Evolutionary conservation across 2,888 invertebrate genomes (phyloP).

Genomic region (Bhutanitis thaidina): DNA sequence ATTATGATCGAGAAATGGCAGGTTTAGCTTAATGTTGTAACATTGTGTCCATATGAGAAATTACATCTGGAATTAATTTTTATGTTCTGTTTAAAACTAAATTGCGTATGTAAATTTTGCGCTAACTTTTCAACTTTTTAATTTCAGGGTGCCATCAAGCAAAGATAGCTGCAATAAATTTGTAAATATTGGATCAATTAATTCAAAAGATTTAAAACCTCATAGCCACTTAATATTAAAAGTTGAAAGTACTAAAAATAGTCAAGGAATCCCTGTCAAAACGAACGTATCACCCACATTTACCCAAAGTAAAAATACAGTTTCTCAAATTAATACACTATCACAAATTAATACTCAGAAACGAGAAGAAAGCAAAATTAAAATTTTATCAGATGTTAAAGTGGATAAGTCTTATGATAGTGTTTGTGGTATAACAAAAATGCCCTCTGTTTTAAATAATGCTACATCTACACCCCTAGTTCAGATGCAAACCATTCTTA

Average conservation of each 20-base stretch:
- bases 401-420: conserved; percentile 44
- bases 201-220: conserved; percentile 14
- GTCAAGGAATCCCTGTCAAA: conserved; percentile 2
- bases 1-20: too few relatives aligned
- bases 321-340: conserved; percentile 10
- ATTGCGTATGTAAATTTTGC: too few relatives aligned
- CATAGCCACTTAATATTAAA: conserved; percentile 8
- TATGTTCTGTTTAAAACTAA: too few relatives aligned
- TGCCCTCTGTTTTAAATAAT: conserved; percentile 36
- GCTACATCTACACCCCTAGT: conserved; percentile 52
- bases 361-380: conserved; percentile 50
- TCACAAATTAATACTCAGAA: conserved; percentile 25
- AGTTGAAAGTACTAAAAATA: conserved; percentile 4
- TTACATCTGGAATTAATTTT: too few relatives aligned
- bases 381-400: conserved; percentile 65
- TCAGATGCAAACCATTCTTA: conserved; percentile 57
- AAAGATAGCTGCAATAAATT: neutral
- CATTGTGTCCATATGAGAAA: too few relatives aligned
- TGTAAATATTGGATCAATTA: conserved; percentile 16
- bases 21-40: too few relatives aligned
- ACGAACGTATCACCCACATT: neutral
- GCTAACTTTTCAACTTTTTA: too few relatives aligned
- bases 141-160: conserved; percentile 28
- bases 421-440: conserved; percentile 27
- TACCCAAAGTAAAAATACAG: neutral